Base-by-base conservation (phyloP, 2,888 invertebrate species). In the Atherix ibis region DNA sequence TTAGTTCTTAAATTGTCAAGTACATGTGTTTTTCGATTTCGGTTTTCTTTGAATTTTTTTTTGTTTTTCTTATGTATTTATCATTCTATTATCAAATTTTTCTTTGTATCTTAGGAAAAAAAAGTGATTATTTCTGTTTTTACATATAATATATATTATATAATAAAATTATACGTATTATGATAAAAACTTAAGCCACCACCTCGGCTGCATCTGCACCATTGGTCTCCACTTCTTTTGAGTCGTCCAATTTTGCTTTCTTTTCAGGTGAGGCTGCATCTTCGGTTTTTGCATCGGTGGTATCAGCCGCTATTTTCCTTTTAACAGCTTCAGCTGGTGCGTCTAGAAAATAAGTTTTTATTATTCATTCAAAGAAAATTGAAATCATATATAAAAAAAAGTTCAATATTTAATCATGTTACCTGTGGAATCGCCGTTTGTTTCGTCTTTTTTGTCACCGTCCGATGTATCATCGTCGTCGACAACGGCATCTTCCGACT, bases 121-220 rank as follows among this genome's bases (percentile, higher is more conserved):
- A 35, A 35, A 22, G 29, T n/a, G n/a, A n/a, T n/a, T n/a, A n/a
- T 34, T 36, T 35, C 36, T 31, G 45, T 45, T 39, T 41, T 38
- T 39, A 41, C 36, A 38, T 42, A 41, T 39, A n/a, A 22, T 10
- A 22, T 22, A 22, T 22, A 22, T 22, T 8, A 41, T 43, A 37
- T 48, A 40, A 36, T 36, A 35, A 36, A 40, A 38, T 40, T 36
- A 40, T 40, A 40, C 38, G 36, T 40, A 34, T 38, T 38, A 38
- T n/a, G n/a, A n/a, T n/a, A 38, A 42, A 40, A 42, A 31, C 31
- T 59, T 59, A 59, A 52, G 59, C 60, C 50, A 58, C 60, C 51
- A 58, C 58, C 49, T 60, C 60, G 46, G 56, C 53, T 46, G 57
- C 52, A 42, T 59, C 60, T 42, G 58, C 53, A 46, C 60, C 60